Evolutionary conservation across 2,113 vertebrate species (phyloP).

Genomic region (Vicugna pacos): DNA sequence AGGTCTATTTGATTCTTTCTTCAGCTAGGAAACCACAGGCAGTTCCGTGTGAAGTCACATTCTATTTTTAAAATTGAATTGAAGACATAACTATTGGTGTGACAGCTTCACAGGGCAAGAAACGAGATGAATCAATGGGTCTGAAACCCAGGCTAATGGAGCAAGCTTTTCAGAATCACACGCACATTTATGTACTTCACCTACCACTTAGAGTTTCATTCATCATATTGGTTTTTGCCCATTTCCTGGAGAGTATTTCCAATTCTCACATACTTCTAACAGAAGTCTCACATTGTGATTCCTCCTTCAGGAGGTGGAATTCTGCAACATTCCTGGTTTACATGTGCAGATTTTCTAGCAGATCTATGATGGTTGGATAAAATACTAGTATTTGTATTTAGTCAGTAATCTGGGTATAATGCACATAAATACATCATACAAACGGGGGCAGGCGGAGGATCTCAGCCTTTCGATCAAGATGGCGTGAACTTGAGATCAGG

Average conservation of each 20-base stretch:
- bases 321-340: neutral
- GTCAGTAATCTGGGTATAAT: neutral
- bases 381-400: neutral
- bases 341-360: neutral
- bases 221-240: slow-evolving; percentile 17
- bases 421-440: neutral
- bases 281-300: neutral
- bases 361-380: neutral
- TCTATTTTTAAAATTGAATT: slow-evolving; percentile 79
- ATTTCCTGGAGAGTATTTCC: slow-evolving; percentile 13
- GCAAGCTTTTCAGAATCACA: slow-evolving; percentile 63
- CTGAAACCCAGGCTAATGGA: slow-evolving; percentile 67
- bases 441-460: neutral
- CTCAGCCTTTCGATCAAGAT: neutral
- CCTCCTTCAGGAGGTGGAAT: neutral
- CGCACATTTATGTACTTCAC: slow-evolving; percentile 3
- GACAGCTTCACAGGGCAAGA: slow-evolving; percentile 61
- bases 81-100: slow-evolving; percentile 65
- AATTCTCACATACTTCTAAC: slow-evolving; percentile 17
- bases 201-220: slow-evolving; percentile 49
- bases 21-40: slow-evolving; percentile 66
- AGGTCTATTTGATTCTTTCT: slow-evolving; percentile 37
- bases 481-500: neutral
- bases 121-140: slow-evolving; percentile 58
- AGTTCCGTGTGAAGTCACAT: slow-evolving; percentile 72